A percentile compares a stretch with the other conserved stretches of the same genome.
These are phyloP conservation scores for Heliconius congener DNA, from an alignment of 1,140 invertebrate species.

Conservation along the genomic window DNA sequence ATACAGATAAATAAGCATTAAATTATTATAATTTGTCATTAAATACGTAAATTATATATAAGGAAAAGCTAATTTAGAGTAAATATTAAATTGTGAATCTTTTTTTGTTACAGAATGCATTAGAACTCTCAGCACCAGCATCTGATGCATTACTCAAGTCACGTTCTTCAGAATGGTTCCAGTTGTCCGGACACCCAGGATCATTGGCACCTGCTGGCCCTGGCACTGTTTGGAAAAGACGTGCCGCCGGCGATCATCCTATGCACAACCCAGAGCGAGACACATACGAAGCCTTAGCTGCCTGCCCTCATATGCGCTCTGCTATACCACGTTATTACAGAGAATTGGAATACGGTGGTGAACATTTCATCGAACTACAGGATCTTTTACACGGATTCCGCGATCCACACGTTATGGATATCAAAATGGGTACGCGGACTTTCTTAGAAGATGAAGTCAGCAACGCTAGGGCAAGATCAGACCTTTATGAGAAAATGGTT, in stretches of 20 bases:
- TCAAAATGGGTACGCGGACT: conserved; percentile 95
- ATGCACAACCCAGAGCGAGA: conserved; percentile 89
- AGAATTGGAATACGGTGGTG: conserved; percentile 92
- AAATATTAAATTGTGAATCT: conserved; percentile 19
- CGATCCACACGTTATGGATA: conserved; percentile 95
- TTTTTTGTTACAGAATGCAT: conserved; percentile 90
- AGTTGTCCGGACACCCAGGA: conserved; percentile 95
- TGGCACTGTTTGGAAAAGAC: conserved; percentile 96
- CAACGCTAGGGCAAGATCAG: conserved; percentile 88
- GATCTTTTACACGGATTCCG: conserved; percentile 92
- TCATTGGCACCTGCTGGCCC: conserved; percentile 96
- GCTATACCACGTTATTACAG: conserved; percentile 94
- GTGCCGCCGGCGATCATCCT: conserved; percentile 83
- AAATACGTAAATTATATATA: neutral
- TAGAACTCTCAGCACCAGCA: conserved; percentile 95
- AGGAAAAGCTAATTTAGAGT: neutral
- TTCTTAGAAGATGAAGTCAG: conserved; percentile 97
- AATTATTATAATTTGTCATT: neutral
- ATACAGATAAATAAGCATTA: neutral
- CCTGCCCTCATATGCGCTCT: conserved; percentile 87
- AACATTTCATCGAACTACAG: conserved; percentile 95
- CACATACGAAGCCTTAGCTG: conserved; percentile 91
- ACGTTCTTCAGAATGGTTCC: conserved; percentile 89
- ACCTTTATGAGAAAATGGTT: conserved; percentile 97
- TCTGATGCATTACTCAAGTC: conserved; percentile 93